A percentile compares a stretch with the other conserved stretches of the same genome.
Conservation (phyloP, 2,888 invertebrate genomes). For the Bombyx huttoni region DNA sequence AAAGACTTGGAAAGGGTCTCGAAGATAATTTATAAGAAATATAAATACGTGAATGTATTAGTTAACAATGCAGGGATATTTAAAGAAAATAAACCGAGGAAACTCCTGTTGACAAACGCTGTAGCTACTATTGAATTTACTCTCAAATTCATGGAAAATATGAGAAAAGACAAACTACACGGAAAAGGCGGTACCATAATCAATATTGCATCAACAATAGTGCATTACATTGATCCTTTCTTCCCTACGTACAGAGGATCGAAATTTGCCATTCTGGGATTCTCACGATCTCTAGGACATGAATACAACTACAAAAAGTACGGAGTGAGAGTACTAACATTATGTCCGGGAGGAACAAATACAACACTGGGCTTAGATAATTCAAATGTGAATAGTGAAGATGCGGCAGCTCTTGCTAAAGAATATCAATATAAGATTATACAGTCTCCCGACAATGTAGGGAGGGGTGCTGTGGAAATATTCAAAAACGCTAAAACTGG, state of each 20-base stretch:
- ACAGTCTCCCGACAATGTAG: constrained; percentile 32
- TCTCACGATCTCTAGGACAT: constrained; percentile 44
- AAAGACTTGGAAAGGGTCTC: constrained; percentile 33
- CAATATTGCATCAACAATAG: constrained; percentile 72
- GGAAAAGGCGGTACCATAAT: constrained; percentile 71
- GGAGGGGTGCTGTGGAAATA: constrained; percentile 30
- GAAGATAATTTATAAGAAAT: constrained; percentile 17
- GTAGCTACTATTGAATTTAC: constrained; percentile 27
- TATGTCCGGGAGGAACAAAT: constrained; percentile 50
- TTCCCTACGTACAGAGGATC: constrained; percentile 69
- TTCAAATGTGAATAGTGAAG: constrained; percentile 21
- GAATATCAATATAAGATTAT: neutral
- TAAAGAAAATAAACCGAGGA: constrained; percentile 7
- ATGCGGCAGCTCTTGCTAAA: neutral
- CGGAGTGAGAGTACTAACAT: constrained; percentile 44
- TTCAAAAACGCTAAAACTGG: constrained; percentile 54
- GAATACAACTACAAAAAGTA: constrained; percentile 34
- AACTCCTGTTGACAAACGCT: constrained; percentile 23
- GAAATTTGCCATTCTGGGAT: constrained; percentile 60
- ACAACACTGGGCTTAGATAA: constrained; percentile 6
- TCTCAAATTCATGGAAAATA: constrained; percentile 56
- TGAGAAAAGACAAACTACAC: constrained; percentile 52
- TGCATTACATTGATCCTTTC: constrained; percentile 47
- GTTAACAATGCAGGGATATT: constrained; percentile 42
- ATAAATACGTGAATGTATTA: constrained; percentile 34